Base-by-base conservation (phyloP, 2,888 invertebrate species). In the Drosophila sordidula region DNA sequence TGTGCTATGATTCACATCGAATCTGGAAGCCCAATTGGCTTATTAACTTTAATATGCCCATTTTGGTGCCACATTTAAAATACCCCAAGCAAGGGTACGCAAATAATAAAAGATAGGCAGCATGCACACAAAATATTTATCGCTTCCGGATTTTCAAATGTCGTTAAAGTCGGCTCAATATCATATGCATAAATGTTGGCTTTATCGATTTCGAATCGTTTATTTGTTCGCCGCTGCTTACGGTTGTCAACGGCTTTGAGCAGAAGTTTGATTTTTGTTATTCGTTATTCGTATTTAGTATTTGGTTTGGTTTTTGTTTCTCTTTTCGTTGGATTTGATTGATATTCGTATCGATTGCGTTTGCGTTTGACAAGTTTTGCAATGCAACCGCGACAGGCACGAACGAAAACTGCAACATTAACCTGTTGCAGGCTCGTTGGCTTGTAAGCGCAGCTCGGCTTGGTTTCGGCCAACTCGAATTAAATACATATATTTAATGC, bases 271-370 rank as follows among this genome's bases (percentile, higher is more conserved):
- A 50, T 12, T 64, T 59, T 56, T 22, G 26, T 54, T 61, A 39
- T 49, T 71, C 25, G 34, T 38, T 58, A 11, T 29, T 54, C 26
- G 45, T 59, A 9, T 39, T 16, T 16, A 16, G 39, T 4, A 16
- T 45, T 52, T 56, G 49, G 34, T 42, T n/a, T 22, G 9, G 32
- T 32, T 34, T 29, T 29, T 25, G 34, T 45, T 62, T 44, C 55
- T 59, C 16, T 63, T 68, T 86, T 75, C 78, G 59, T 65, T 70
- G 78, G 69, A 72, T 89, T 86, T 86, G 85, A 86, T 86, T 86
- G 85, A 86, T 86, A 90, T 89, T 85, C 89, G 90, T 87, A 89
- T 89, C 89, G 85, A 86, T 86, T 89, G 90, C 90, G 89, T 83
- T 89, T 89, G 70, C 82, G 85, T 89, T 89, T 86, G 85, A 89